Conservation (phyloP, 1,140 invertebrate genomes). For the honey bee (Apis mellifera) region Amel_HAv3.1 CM009938.2:12347501-12348000, state of each 20-base stretch:
- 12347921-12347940: slow-evolving; percentile 78
- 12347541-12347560: slow-evolving; percentile 33
- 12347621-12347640: slow-evolving; percentile 38
- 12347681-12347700: background rate
- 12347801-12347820: slow-evolving; percentile 34
- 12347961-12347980: slow-evolving; percentile 28
- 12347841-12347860: slow-evolving; percentile 59
- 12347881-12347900: slow-evolving; percentile 70
- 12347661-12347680: slow-evolving; percentile 26
- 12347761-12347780: slow-evolving; percentile 28
- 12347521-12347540: background rate
- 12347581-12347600: slow-evolving; percentile 26
- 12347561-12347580: slow-evolving; percentile 10
- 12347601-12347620: slow-evolving; percentile 16
- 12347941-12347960: slow-evolving; percentile 77
- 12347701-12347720: slow-evolving; percentile 7
- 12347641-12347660: slow-evolving; percentile 29
- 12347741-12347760: slow-evolving; percentile 35
- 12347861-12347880: slow-evolving; percentile 54
- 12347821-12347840: slow-evolving; percentile 69
- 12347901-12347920: slow-evolving; percentile 75
- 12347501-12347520: slow-evolving; percentile 19
- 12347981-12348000: background rate
- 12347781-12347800: slow-evolving; percentile 46
- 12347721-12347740: slow-evolving; percentile 34